Conservation (phyloP, 2,888 invertebrate genomes). For the Cephus rjabovi region DNA sequence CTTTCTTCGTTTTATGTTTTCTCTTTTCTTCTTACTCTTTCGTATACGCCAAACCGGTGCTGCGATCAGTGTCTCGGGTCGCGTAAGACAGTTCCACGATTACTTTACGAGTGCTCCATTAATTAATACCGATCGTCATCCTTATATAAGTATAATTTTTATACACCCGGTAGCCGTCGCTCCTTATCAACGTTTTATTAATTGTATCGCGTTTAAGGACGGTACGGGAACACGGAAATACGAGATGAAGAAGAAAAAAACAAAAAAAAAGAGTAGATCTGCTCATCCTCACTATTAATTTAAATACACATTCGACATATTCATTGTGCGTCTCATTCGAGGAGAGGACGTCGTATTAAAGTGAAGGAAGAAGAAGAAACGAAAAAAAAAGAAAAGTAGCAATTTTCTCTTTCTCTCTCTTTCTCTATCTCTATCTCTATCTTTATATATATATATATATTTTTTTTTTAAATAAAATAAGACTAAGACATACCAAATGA, state of each 20-base stretch:
- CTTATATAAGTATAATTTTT: constrained; percentile 36
- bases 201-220: constrained; percentile 11
- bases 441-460: background rate
- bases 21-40: background rate
- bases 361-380: constrained; percentile 21
- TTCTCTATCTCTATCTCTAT: background rate
- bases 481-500: constrained; percentile 66
- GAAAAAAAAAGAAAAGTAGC: constrained; percentile 18
- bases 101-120: constrained; percentile 56
- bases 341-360: constrained; percentile 41
- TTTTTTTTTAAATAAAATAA: constrained; percentile 53
- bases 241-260: constrained; percentile 20
- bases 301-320: constrained; percentile 37
- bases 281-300: constrained; percentile 52
- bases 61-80: background rate
- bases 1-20: background rate
- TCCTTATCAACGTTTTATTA: constrained; percentile 27
- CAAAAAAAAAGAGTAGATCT: constrained; percentile 49
- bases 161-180: constrained; percentile 27
- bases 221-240: background rate
- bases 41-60: background rate
- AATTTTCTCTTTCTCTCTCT: constrained; percentile 22
- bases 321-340: constrained; percentile 44
- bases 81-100: constrained; percentile 38
- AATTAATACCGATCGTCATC: constrained; percentile 12